Conservation (phyloP, 2,888 invertebrate genomes). For the Drosophila lacicola region DNA sequence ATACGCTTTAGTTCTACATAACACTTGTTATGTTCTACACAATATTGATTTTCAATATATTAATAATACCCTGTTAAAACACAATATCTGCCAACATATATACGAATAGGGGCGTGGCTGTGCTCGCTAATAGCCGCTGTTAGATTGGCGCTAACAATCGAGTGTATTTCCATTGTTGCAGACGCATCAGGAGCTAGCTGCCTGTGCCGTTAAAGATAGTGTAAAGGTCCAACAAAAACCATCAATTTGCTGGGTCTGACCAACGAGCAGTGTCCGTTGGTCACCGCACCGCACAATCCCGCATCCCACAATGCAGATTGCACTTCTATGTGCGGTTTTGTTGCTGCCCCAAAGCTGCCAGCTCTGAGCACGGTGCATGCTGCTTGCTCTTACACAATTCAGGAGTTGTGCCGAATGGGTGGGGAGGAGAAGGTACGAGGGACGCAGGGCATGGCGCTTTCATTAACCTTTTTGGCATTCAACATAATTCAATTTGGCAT, state of each 20-base stretch:
- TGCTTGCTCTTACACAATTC: constrained; percentile 38
- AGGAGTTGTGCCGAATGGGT: neutral
- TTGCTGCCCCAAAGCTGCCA: constrained; percentile 5
- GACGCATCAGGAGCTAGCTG: constrained; percentile 29
- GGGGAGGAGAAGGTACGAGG: no score
- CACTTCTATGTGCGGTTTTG: constrained; percentile 52
- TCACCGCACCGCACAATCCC: constrained; percentile 30
- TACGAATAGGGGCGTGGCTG: neutral
- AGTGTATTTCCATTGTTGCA: constrained; percentile 13
- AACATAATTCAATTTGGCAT: constrained; percentile 76
- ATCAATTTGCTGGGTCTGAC: constrained; percentile 64
- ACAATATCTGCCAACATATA: neutral
- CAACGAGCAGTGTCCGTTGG: constrained; percentile 39
- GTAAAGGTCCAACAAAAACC: constrained; percentile 55
- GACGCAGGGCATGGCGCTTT: constrained; percentile 41
- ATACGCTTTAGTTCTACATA: no score
- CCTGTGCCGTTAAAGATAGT: constrained; percentile 50
- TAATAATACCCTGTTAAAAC: neutral
- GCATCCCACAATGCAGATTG: constrained; percentile 37
- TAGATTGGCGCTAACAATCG: constrained; percentile 18
- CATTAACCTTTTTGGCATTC: constrained; percentile 78
- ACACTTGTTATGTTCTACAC: no score
- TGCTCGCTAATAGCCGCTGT: constrained; percentile 6
- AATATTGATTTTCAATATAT: no score
- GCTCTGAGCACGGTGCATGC: constrained; percentile 4